Conservation (phyloP, 92 coral and sea anemone genomes). For the Phenganax stokvisi region DNA sequence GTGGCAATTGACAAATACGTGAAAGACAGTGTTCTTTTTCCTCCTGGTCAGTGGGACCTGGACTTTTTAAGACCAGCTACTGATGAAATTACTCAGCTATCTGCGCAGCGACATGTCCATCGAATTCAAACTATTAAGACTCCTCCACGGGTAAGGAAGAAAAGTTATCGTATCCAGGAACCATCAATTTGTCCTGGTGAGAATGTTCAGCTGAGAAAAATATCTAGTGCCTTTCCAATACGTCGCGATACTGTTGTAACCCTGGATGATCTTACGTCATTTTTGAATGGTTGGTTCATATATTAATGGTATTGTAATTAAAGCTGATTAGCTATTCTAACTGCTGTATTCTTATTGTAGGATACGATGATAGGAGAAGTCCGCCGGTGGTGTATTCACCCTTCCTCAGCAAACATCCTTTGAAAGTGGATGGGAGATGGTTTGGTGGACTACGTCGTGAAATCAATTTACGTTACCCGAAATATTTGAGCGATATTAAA, state of each 20-base stretch:
- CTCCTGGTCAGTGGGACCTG: conserved; percentile 38
- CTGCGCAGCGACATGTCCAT: conserved; percentile 21
- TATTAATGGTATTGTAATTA: not conserved
- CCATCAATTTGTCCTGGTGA: not conserved
- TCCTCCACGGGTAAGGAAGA: conserved; percentile 16
- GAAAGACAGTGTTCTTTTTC: conserved; percentile 33
- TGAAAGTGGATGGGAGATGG: conserved; percentile 33
- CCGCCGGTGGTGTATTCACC: conserved; percentile 22
- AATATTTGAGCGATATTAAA: conserved; percentile 30
- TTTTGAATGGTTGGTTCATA: conserved; percentile 10
- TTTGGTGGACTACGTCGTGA: conserved; percentile 38
- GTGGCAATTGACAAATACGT: conserved; percentile 27
- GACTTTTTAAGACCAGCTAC: conserved; percentile 28
- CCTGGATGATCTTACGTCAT: conserved; percentile 2
- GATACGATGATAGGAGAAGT: not conserved
- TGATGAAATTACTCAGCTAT: conserved; percentile 30
- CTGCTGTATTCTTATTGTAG: not conserved
- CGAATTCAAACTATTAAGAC: conserved; percentile 15
- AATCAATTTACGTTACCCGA: conserved; percentile 20
- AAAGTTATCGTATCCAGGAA: not conserved
- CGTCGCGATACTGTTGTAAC: conserved; percentile 21
- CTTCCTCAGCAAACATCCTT: conserved; percentile 22
- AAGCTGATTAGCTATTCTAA: not conserved
- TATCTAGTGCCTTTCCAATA: conserved; percentile 23
- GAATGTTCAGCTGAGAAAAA: not conserved